Base-by-base conservation (phyloP, 2,888 invertebrate species). In the Nomada lathburiana region DNA sequence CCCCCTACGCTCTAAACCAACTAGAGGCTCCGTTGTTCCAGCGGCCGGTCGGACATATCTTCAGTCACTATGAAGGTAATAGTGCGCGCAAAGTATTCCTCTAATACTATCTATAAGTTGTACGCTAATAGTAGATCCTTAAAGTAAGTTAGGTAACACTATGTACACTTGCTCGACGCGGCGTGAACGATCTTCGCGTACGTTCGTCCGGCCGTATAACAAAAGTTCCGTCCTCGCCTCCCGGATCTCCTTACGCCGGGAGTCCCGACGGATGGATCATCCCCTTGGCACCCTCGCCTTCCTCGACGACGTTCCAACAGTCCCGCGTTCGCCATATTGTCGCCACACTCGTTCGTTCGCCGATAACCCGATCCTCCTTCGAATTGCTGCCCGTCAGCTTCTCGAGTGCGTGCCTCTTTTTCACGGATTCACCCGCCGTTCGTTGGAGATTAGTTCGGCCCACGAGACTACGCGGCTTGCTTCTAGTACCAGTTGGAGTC, bases 401-500 rank as follows among this genome's bases (percentile, higher is more conserved):
- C 36, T 36, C 76, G 65, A 36, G 29, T 57, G 59, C 68, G 64
- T 60, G 70, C 26, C 63, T 18, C 59, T n/a, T 23, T 64, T 50
- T 69, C 79, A 70, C 78, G 55, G 42, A 44, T 42, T 4, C 72
- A 50, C 44, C 70, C 74, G 57, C 53, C 63, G 71, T 67, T 55
- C 60, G 59, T 69, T 55, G 76, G 77, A 71, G 77, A 76, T 74
- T 63, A 85, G 68, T 76, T 83, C 71, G 74, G 74, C 62, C 72
- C 83, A 78, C 76, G 85, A 76, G 77, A 81, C 84, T 84, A 76
- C 83, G 85, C 47, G 55, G 76, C 86, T 88, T 75, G 87, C 82
- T 89, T 89, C 90, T 92, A 92, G 87, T 92, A 92, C 92, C 92
- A 92, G 83, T 92, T 92, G 85, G 92, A 91, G 79, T 92, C 92